These are phyloP conservation scores for Pionites leucogaster DNA, from an alignment of 2,113 vertebrate genomes.

Conservation along the genomic window DNA sequence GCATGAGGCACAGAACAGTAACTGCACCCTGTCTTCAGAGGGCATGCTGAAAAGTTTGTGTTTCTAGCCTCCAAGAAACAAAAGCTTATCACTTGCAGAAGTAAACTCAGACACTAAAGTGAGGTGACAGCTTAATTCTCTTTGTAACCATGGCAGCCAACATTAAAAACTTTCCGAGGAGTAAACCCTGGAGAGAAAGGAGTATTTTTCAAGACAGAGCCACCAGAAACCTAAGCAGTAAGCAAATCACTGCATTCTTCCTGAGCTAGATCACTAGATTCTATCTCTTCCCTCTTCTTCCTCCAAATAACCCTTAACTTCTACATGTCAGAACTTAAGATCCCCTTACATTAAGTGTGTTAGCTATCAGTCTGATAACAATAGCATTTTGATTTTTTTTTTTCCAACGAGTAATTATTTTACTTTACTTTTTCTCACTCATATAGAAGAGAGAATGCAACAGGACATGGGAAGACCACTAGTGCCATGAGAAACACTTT, in stretches of 20 bases:
- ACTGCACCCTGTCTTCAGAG: background rate
- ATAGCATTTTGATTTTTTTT: background rate
- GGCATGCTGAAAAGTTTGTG: background rate
- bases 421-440: background rate
- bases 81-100: background rate
- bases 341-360: background rate
- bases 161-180: background rate
- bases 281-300: background rate
- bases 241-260: background rate
- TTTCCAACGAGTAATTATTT: background rate
- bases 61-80: background rate
- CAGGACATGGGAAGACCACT: background rate
- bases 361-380: background rate
- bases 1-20: background rate
- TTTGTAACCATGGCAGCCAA: background rate
- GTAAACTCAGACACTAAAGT: background rate
- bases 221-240: background rate
- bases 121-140: background rate
- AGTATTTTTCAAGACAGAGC: background rate
- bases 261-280: background rate
- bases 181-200: background rate
- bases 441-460: background rate
- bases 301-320: background rate
- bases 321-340: background rate
- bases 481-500: background rate